Base-by-base conservation (phyloP, 2,797 vertebrate species). In the Cyprinella venusta region DNA sequence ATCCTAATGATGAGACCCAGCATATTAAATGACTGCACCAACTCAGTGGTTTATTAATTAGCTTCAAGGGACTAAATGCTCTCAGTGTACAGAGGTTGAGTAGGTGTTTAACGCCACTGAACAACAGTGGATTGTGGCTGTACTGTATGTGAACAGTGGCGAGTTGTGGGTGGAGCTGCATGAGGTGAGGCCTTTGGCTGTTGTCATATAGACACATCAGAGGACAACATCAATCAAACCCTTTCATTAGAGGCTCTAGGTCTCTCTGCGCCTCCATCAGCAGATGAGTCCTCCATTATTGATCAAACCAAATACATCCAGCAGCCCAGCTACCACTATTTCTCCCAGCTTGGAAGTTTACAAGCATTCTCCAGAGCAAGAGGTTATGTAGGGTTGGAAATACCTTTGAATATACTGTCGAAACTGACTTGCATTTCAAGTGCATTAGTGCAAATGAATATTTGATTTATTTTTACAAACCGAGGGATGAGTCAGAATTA, bases 221-320 rank as follows among this genome's bases (percentile, higher is more conserved):
- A 81, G 74, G 9, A 12, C 40, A 80, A 79, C 76, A 86, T 85
- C 85, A 89, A 68, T 82, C 85, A 59, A 65, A 54, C 67, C 21
- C 72, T 83, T 86, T 87, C 85, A 84, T 88, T 87, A 86, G 82
- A 84, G 76, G 79, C 85, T 68, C 64, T 76, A 79, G 76, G 56
- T 82, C 84, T 85, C 85, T 85, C 82, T 63, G 82, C 33, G 45
- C 48, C 61, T 79, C 64, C 65, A 76, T 71, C 85, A 85, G 79
- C 87, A 87, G 87, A 85, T 84, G 85, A 86, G 76, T 76, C 59
- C 79, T 88, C 83, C 84, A 89, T 90, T 86, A 89, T 89, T 89
- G 84, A 89, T 89, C 87, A 90, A 89, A 89, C 82, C 81, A 76
- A 68, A 67, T 50, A 36, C 76, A 75, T 77, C 80, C 80, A 72